These are phyloP conservation scores for Himalopsyche anomala DNA, from an alignment of 2,888 invertebrate species.

Conservation along the genomic window DNA sequence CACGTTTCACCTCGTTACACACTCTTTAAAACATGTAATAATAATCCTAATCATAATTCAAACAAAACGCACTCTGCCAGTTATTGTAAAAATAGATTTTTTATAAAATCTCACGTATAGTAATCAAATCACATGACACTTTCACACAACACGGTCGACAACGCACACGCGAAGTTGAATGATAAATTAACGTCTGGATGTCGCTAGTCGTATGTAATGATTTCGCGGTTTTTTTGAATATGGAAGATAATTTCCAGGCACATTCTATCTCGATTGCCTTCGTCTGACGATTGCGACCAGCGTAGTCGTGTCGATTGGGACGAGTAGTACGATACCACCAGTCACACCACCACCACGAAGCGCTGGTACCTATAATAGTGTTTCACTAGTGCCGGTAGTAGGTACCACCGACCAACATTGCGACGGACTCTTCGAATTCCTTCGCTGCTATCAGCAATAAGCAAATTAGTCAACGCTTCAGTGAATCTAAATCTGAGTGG, in stretches of 20 bases:
- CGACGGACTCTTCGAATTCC: background rate
- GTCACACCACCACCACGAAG: background rate
- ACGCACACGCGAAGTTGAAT: background rate
- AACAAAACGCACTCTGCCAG: constrained; percentile 1
- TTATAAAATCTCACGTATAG: background rate
- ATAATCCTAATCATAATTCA: background rate
- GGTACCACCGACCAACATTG: background rate
- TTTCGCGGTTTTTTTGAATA: background rate
- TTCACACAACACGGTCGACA: background rate
- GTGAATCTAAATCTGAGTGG: background rate
- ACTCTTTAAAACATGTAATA: background rate
- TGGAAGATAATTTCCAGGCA: background rate
- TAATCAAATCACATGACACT: background rate
- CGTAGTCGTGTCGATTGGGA: background rate
- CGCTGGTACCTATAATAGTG: background rate
- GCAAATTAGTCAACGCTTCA: constrained; percentile 2
- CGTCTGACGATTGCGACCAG: background rate
- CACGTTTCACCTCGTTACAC: background rate
- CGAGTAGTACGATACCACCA: background rate
- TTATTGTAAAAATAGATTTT: background rate
- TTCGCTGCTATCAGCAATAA: constrained; percentile 31
- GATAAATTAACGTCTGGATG: background rate
- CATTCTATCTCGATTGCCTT: background rate
- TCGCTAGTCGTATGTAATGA: background rate
- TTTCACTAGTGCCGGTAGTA: background rate